phyloP scores from a whole-genome alignment of 2,888 invertebrate species.

The Nephrotoma guestfalica region DNA sequence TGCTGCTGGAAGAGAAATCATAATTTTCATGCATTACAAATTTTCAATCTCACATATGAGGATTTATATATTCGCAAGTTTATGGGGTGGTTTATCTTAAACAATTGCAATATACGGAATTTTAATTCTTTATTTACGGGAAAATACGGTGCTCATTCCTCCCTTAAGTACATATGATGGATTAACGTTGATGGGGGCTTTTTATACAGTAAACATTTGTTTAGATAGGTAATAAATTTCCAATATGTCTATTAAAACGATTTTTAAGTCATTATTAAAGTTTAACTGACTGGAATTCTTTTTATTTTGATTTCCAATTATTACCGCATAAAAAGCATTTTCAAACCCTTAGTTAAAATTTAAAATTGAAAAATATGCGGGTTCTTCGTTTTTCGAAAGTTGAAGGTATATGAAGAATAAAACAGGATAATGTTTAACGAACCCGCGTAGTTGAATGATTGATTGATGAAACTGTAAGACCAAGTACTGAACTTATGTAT shows the following conservation, averaged over 20 bases:
- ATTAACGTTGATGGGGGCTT: neutral
- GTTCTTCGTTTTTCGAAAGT: no score
- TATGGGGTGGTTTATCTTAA: neutral
- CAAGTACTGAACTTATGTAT: no score
- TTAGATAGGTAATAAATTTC: neutral
- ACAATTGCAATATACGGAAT: neutral
- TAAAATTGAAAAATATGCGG: no score
- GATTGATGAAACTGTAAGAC: no score
- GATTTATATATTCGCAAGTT: neutral
- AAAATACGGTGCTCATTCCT: neutral
- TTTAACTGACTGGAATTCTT: neutral
- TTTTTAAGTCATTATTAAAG: neutral
- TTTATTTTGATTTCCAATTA: neutral
- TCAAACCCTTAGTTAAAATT: neutral
- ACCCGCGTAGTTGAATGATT: no score
- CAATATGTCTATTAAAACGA: neutral
- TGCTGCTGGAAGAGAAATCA: neutral
- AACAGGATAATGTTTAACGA: no score
- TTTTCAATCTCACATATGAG: neutral
- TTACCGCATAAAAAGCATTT: neutral
- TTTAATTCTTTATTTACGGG: neutral
- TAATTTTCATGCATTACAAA: neutral
- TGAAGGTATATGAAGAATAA: no score
- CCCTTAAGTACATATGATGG: neutral
- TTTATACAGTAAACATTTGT: neutral